Evolutionary conservation across 2,797 vertebrate genomes (phyloP).

Genomic region (Mionectes olivaceus): DNA sequence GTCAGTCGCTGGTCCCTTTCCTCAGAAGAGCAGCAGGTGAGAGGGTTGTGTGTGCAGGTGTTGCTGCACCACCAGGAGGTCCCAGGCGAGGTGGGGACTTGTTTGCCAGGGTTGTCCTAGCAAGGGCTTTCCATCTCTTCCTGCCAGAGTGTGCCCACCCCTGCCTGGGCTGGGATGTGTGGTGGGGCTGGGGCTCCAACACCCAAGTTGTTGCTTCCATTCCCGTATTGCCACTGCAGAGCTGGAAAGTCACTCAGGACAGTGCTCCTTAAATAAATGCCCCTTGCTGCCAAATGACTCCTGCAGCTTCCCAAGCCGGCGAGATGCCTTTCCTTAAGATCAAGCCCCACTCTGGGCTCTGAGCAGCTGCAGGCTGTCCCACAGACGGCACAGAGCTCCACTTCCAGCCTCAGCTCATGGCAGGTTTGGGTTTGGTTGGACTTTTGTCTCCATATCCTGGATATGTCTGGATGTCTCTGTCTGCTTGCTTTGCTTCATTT

Average conservation of each 20-base stretch:
- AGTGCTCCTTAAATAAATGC: neutral
- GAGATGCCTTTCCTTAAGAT: neutral
- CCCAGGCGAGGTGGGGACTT: neutral
- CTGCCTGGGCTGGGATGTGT: rapidly evolving
- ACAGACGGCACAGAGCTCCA: neutral
- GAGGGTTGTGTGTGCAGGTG: neutral
- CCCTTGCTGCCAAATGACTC: neutral
- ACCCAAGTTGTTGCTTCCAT: neutral
- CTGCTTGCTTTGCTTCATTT: neutral
- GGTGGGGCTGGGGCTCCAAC: neutral
- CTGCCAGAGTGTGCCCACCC: neutral
- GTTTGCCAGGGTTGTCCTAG: neutral
- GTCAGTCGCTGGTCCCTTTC: neutral
- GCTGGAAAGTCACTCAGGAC: neutral
- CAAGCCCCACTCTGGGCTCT: neutral
- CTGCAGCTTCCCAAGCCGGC: neutral
- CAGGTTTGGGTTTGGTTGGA: neutral
- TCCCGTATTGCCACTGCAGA: rapidly evolving
- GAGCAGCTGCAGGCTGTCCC: neutral
- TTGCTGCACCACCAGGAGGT: neutral
- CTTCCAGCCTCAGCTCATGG: neutral
- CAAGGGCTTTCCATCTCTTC: neutral
- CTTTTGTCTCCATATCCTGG: neutral
- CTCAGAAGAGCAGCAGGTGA: constrained; percentile 46
- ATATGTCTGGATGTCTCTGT: neutral